Base-by-base conservation (phyloP, 2,888 invertebrate species). In the Fragum whitleyi region DNA sequence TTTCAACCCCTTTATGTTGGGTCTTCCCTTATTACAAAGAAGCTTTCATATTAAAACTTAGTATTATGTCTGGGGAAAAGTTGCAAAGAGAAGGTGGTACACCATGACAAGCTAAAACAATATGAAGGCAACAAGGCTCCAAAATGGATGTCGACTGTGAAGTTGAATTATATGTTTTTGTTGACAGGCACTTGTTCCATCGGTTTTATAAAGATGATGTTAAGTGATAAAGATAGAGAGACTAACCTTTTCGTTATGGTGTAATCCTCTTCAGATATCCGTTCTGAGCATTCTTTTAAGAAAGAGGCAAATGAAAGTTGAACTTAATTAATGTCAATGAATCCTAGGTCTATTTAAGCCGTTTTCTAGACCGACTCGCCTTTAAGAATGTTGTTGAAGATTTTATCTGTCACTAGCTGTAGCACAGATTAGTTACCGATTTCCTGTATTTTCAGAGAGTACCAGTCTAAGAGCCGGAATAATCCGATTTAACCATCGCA, bases 61-160 rank as follows among this genome's bases (percentile, higher is more conserved):
- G 65, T 69, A 0, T 19, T 84, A 2, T 76, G 76, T 14, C 26
- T 79, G 11, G 39, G 74, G 16, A 51, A 32, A 32, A 26, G 57
- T 14, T 72, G 61, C 0, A 32, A 61, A n/a, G 67, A 73, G n/a
- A 73, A 26, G 32, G 26, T 65, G 16, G 73, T 81, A 2, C 75
- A 84, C 19, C 81, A 84, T 36, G 65, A 84, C 51, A 78, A 77
- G 26, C 51, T 84, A 14, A 81, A 78, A 61, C 62, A 28, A 42
- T 81, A 84, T 57, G 57, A 57, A 14, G 23, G 23, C 57, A 57
- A 14, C 28, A 57, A 57, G 7, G 9, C 32, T 32, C 32, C 36
- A 32, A 62, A 36, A 28, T 62, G 62, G 32, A 62, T 32, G 39
- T 39, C 36, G 28, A 57, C 57, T 9, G 21, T 57, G 9, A 57